Evolutionary conservation across 1,140 invertebrate species (phyloP).

Genomic region (Polypedilum vanderplanki): DNA sequence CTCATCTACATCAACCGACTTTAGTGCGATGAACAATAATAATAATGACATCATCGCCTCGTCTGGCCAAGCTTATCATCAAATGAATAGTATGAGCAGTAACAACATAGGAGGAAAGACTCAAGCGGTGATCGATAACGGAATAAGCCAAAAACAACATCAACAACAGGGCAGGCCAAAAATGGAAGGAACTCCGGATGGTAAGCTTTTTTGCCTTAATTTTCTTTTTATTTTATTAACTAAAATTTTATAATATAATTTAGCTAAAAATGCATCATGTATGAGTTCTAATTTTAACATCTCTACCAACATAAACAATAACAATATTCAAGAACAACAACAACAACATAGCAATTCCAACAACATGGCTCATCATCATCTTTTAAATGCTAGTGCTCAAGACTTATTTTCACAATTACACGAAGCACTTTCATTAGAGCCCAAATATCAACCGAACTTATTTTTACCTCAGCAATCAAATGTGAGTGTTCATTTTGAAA

Average conservation of each 20-base stretch:
- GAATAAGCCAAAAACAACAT: slow-evolving; percentile 21
- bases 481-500: slow-evolving; percentile 43
- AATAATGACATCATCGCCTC: not conserved
- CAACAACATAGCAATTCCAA: slow-evolving; percentile 32
- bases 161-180: slow-evolving; percentile 8
- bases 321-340: slow-evolving; percentile 11
- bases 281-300: slow-evolving; percentile 11
- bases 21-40: not conserved
- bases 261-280: slow-evolving; percentile 25
- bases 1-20: not conserved
- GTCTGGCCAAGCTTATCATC: slow-evolving; percentile 2
- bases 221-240: too few species aligned
- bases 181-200: slow-evolving; percentile 28
- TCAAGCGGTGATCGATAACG: not conserved
- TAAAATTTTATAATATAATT: too few species aligned
- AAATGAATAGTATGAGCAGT: slow-evolving; percentile 21
- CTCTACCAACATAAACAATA: not conserved
- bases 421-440: slow-evolving; percentile 59
- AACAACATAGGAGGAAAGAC: not conserved
- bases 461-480: slow-evolving; percentile 52
- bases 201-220: too few species aligned
- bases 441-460: slow-evolving; percentile 61
- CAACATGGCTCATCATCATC: slow-evolving; percentile 33
- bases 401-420: slow-evolving; percentile 54
- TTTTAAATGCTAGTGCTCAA: slow-evolving; percentile 34